Conservation (phyloP, 2,113 vertebrate species). For the Scalopus aquaticus region DNA sequence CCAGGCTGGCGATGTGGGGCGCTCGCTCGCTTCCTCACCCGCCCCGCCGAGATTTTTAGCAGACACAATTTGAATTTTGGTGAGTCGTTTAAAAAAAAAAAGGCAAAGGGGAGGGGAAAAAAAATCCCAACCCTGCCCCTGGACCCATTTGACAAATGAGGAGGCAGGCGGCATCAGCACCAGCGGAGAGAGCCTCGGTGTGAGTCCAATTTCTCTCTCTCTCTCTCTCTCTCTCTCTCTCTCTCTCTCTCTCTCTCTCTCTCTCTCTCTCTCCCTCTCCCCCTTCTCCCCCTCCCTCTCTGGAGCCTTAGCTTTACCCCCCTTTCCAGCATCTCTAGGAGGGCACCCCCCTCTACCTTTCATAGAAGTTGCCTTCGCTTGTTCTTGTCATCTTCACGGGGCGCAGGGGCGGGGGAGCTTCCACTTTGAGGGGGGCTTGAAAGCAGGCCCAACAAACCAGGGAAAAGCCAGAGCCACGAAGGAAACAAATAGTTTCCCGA, state of each 20-base stretch:
- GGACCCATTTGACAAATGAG: constrained; percentile 91
- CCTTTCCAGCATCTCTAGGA: not conserved
- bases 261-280: constrained; percentile 51
- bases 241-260: not conserved
- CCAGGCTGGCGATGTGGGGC: constrained; percentile 81
- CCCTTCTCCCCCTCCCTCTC: not conserved
- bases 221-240: constrained; percentile 72
- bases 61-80: constrained; percentile 89
- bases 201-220: constrained; percentile 75
- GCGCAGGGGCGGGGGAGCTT: not conserved
- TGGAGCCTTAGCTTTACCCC: not conserved
- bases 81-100: constrained; percentile 78
- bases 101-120: constrained; percentile 50
- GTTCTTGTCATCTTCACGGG: not conserved
- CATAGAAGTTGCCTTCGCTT: constrained; percentile 35
- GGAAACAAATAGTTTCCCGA: constrained; percentile 61
- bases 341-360: not conserved
- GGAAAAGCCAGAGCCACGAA: not conserved
- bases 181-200: constrained; percentile 83
- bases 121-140: constrained; percentile 74
- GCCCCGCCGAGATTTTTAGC: constrained; percentile 86
- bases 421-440: not conserved
- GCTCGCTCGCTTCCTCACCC: constrained; percentile 74
- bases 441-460: not conserved
- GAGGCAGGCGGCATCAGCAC: constrained; percentile 84